phyloP scores from a whole-genome alignment of 2,113 vertebrate species.

The Rhinopomastus cyanomelas region DNA sequence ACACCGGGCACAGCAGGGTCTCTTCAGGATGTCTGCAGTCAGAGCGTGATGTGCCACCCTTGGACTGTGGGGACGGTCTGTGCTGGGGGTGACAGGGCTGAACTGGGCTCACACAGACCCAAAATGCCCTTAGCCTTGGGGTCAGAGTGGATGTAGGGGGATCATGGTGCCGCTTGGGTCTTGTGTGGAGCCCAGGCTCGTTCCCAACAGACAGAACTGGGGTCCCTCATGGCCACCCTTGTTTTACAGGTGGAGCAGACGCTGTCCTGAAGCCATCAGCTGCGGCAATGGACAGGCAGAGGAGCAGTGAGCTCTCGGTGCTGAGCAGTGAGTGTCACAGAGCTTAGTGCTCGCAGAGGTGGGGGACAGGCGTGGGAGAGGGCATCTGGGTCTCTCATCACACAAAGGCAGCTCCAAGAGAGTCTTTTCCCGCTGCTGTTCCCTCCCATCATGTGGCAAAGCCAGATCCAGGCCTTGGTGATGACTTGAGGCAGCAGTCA shows the following conservation, averaged over 20 bases:
- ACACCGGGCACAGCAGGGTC: accelerated
- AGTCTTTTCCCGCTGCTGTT: background rate
- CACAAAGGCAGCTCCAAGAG: background rate
- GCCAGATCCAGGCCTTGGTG: background rate
- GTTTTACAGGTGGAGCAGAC: background rate
- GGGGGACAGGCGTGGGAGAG: background rate
- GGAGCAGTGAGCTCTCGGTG: constrained; percentile 75
- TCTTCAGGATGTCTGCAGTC: accelerated
- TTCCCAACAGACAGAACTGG: accelerated
- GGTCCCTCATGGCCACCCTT: accelerated
- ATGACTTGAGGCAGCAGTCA: background rate
- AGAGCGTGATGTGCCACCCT: accelerated
- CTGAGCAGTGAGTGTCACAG: constrained; percentile 75
- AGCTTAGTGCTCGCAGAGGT: background rate
- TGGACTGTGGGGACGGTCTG: background rate
- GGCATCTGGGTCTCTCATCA: background rate
- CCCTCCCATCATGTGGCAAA: background rate
- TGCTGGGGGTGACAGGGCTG: background rate
- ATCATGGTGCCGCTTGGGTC: accelerated
- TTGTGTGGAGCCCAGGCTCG: background rate
- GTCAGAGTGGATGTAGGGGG: accelerated
- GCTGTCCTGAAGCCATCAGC: constrained; percentile 52
- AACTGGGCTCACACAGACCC: accelerated
- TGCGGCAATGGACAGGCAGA: constrained; percentile 78
- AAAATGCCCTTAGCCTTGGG: background rate